Conservation (phyloP, 2,888 invertebrate species). For the Dermolepida albohirtum region DNA sequence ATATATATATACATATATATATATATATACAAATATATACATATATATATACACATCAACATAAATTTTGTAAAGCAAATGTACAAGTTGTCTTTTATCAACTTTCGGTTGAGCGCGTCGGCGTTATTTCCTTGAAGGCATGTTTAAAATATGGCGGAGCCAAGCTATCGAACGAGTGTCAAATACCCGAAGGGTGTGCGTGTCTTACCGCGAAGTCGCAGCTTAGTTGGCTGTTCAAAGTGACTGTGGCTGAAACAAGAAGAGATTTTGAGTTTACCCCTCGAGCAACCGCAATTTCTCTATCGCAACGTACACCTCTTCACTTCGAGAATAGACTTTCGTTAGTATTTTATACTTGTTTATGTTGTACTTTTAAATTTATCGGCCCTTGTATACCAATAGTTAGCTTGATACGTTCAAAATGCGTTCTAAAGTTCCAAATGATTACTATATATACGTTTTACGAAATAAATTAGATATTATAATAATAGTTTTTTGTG, state of each 20-base stretch:
- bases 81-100: background rate
- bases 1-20: no score
- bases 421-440: no score
- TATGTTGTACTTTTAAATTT: conserved; percentile 5
- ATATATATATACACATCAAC: no score
- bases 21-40: no score
- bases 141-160: background rate
- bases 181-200: conserved; percentile 18
- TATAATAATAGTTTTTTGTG: background rate
- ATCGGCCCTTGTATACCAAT: no score
- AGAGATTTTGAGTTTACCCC: conserved; percentile 30
- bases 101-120: background rate
- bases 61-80: no score
- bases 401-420: no score
- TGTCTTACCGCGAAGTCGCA: conserved; percentile 27
- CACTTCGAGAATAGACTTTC: background rate
- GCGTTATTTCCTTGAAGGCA: conserved; percentile 1
- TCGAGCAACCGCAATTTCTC: conserved; percentile 23
- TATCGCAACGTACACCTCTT: conserved; percentile 18
- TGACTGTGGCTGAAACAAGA: conserved; percentile 19
- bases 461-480: no score
- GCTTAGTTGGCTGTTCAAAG: conserved; percentile 12
- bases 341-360: background rate
- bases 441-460: no score
- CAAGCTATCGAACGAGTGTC: conserved; percentile 17